Conservation (phyloP, 2,113 vertebrate genomes). For the Paradoxurus hermaphroditus region DNA sequence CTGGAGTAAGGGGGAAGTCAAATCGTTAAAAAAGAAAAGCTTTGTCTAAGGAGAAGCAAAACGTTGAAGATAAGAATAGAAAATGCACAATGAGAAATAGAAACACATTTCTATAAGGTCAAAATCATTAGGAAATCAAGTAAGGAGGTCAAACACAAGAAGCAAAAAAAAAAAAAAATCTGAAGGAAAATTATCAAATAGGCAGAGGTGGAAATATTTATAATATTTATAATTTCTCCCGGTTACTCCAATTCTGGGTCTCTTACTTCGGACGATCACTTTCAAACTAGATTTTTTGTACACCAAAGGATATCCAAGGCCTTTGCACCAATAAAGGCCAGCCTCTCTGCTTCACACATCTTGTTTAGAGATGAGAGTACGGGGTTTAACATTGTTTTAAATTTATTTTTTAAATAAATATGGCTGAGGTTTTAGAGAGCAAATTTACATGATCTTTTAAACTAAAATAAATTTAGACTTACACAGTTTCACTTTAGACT, state of each 20-base stretch:
- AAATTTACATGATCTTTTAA: neutral
- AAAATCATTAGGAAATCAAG: neutral
- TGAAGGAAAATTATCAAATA: constrained; percentile 2
- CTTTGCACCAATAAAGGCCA: neutral
- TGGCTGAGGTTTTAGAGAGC: neutral
- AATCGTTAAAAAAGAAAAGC: constrained; percentile 10
- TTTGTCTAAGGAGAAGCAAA: neutral
- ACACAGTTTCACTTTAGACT: neutral
- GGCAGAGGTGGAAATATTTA: neutral
- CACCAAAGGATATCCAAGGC: neutral
- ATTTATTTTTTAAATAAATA: neutral
- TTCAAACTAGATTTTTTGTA: neutral
- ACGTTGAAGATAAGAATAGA: neutral
- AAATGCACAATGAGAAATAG: neutral
- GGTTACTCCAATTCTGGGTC: neutral
- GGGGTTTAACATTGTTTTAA: neutral
- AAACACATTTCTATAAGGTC: neutral
- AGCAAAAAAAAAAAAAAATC: neutral
- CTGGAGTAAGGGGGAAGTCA: neutral
- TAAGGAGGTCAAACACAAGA: neutral
- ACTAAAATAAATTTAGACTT: neutral
- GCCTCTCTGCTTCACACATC: neutral
- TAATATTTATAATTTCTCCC: neutral
- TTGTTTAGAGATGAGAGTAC: neutral
- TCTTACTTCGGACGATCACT: neutral